Percentiles rank a stretch among this genome's conserved stretches.
phyloP scores from a whole-genome alignment of 2,797 vertebrate genomes.

The Neosalanx taihuensis region DNA sequence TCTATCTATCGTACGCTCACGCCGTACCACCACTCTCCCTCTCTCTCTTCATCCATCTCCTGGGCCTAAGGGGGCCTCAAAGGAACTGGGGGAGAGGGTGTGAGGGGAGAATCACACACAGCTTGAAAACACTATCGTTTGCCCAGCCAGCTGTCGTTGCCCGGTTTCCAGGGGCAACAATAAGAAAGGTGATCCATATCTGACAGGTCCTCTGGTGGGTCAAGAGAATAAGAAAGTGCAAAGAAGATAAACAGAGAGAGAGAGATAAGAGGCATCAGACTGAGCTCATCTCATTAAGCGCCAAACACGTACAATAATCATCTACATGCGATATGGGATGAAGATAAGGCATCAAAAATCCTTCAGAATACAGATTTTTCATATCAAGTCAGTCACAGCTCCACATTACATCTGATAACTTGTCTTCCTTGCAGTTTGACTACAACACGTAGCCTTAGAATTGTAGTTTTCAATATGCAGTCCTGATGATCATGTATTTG shows the following conservation, averaged over 20 bases:
- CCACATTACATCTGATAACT: no score
- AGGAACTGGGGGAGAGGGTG: constrained; percentile 33
- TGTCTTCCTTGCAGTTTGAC: no score
- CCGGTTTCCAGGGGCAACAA: constrained; percentile 41
- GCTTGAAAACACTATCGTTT: not conserved
- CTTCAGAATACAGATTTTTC: no score
- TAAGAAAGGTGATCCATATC: constrained; percentile 48
- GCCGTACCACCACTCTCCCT: not conserved
- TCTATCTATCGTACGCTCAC: not conserved
- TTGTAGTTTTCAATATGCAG: not conserved
- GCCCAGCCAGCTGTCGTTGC: constrained; percentile 11
- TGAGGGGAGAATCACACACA: constrained; percentile 15
- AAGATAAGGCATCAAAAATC: no score
- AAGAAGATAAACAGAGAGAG: no score
- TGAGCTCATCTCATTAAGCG: no score
- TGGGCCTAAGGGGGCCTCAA: not conserved
- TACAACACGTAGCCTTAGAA: no score
- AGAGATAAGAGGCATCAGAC: no score
- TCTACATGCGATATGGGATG: no score
- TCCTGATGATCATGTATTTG: not conserved
- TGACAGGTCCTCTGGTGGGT: constrained; percentile 42
- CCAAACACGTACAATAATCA: no score
- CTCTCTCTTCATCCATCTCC: not conserved
- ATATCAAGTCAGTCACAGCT: no score
- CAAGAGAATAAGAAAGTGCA: not conserved